Base-by-base conservation (phyloP, 2,888 invertebrate genomes). In the Calameuta filiformis region DNA sequence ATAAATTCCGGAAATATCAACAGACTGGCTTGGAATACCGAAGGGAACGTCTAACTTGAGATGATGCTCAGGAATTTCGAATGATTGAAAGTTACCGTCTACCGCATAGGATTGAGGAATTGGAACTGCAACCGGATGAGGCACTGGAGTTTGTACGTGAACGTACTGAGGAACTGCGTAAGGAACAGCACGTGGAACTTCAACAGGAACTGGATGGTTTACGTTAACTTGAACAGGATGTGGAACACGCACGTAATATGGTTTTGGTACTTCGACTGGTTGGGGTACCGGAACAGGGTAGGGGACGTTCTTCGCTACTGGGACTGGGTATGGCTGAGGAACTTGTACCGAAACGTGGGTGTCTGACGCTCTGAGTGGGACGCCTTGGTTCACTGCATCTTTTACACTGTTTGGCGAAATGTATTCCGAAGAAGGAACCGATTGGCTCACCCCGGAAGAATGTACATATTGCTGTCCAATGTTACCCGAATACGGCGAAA, bases 151-250 rank as follows among this genome's bases (percentile, higher is more conserved):
- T 74, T 30, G 12, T 2, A 74, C 74, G 6, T 37, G 74, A 34
- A 74, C 11, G 34, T 35, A 37, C 12, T 74, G 74, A 23, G 74
- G 34, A 35, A 74, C 74, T 12, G 74, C 1, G 35, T 74, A 74
- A 30, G 74, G 74, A 74, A 74, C 74, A 12, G 74, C 35, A 30
- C 74, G 74, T 30, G 74, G 74, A 30, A 74, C 74, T 40, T n/a
- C 34, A n/a, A 73, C 15, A 12, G 23, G 1, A 2, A 83, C 82
- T 33, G 86, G 83, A 33, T 79, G 74, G 90, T 93, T 81, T 91
- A 93, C 84, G 92, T 87, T 80, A 6, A 90, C 88, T 34, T 87
- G 91, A 69, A 89, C 86, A 1, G 92, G 92, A 79, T 90, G 89
- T 4, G 92, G 91, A 56, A 92, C 91, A 71, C 91, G 87, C 33